phyloP scores from a whole-genome alignment of 2,797 vertebrate genomes.

The Aselliscus stoliczkanus region DNA sequence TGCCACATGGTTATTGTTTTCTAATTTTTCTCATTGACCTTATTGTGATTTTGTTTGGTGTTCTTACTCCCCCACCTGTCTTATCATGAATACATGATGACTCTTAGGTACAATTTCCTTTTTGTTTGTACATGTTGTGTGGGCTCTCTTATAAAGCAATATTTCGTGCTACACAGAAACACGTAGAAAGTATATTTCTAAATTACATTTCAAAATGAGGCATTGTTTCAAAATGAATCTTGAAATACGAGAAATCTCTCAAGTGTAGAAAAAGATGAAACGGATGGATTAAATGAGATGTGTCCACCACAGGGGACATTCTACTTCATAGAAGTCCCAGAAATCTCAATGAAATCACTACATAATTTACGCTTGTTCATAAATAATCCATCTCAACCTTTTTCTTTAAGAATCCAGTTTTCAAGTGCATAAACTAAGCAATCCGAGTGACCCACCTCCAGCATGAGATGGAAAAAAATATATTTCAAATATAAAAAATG shows the following conservation, averaged over 20 bases:
- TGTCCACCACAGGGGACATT: conserved; percentile 40
- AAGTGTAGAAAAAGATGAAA: conserved; percentile 55
- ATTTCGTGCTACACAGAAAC: conserved; percentile 9
- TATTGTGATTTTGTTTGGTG: not conserved
- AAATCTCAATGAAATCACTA: conserved; percentile 25
- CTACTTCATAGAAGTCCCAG: conserved; percentile 22
- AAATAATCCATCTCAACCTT: conserved; percentile 42
- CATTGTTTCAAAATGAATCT: conserved; percentile 55
- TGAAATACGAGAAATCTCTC: conserved; percentile 34
- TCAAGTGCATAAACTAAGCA: conserved; percentile 9
- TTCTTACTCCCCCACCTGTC: not conserved
- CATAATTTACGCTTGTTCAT: conserved; percentile 22
- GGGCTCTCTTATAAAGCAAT: not conserved
- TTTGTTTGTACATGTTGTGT: not conserved
- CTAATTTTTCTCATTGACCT: not conserved
- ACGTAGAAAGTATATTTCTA: conserved; percentile 25
- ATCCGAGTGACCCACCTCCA: conserved; percentile 39
- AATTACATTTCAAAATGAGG: conserved; percentile 55
- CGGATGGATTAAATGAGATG: conserved; percentile 11
- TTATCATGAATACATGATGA: not conserved
- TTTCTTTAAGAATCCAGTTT: conserved; percentile 44
- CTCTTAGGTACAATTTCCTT: not conserved
- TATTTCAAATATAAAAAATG: conserved; percentile 53
- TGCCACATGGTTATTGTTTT: not conserved
- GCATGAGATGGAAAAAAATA: not conserved